phyloP scores from a whole-genome alignment of 1,140 invertebrate species.

The Hylyphantes graminicola region DNA sequence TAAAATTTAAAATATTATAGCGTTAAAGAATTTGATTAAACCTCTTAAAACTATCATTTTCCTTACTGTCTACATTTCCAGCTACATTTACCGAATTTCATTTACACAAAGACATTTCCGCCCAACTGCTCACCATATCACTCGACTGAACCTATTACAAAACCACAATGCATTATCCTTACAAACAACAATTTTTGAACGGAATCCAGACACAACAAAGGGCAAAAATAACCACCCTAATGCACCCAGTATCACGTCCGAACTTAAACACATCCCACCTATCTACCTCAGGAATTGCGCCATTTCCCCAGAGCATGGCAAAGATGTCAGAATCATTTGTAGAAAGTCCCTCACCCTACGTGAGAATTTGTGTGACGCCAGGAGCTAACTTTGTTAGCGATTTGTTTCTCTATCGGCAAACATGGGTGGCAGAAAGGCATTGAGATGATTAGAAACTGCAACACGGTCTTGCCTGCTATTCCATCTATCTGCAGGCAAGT shows the following conservation, averaged over 20 bases:
- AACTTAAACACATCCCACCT: no score
- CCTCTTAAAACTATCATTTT: neutral
- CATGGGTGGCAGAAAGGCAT: constrained; percentile 38
- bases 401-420: constrained; percentile 47
- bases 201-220: no score
- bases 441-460: constrained; percentile 50
- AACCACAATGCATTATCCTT: no score
- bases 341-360: constrained; percentile 10
- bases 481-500: neutral
- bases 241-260: no score
- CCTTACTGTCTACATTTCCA: neutral
- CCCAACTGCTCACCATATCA: no score
- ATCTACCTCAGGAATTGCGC: no score
- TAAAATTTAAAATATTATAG: neutral
- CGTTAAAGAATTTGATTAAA: neutral
- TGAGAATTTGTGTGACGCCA: constrained; percentile 50
- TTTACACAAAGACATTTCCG: no score
- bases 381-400: constrained; percentile 50
- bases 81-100: no score
- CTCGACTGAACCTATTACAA: no score
- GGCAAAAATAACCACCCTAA: no score
- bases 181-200: no score
- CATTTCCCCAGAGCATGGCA: neutral
- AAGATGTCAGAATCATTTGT: constrained; percentile 40
- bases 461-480: neutral